Conservation (phyloP, 2,797 vertebrate genomes). For the Loriculus beryllinus region DNA sequence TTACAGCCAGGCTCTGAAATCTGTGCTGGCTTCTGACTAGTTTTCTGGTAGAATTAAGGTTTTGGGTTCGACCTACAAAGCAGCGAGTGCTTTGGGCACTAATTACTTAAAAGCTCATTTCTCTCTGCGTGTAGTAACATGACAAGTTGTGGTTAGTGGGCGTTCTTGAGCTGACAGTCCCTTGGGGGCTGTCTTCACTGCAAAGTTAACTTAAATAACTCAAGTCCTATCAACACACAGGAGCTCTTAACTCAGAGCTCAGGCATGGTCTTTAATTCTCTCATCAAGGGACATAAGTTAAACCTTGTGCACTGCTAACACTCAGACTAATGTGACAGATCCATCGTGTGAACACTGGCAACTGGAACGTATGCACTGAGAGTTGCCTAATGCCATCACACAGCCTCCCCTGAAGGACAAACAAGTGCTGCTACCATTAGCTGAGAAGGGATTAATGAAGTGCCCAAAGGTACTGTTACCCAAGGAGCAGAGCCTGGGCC, state of each 20-base stretch:
- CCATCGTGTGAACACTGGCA: background rate
- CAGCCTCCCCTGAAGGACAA: background rate
- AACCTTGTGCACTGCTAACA: background rate
- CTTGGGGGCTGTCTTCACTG: constrained; percentile 34
- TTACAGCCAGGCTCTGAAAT: background rate
- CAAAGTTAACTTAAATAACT: constrained; percentile 53
- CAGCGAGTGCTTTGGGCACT: constrained; percentile 55
- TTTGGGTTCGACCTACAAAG: constrained; percentile 63
- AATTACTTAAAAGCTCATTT: constrained; percentile 61
- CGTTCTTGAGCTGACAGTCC: constrained; percentile 49
- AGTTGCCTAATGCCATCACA: background rate
- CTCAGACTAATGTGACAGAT: background rate
- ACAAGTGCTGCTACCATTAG: background rate
- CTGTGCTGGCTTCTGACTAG: constrained; percentile 26
- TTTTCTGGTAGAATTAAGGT: constrained; percentile 56
- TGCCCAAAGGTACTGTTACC: background rate
- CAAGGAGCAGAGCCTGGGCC: background rate
- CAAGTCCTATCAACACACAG: constrained; percentile 36
- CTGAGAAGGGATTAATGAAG: background rate
- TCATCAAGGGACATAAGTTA: background rate
- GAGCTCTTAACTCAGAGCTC: constrained; percentile 26
- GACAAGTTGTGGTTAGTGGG: constrained; percentile 50
- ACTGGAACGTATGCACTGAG: rapidly evolving
- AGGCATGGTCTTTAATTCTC: constrained; percentile 38
- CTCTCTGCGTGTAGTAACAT: background rate